phyloP scores from a whole-genome alignment of 2,797 vertebrate genomes.

The Hydrocynus forskahlii region DNA sequence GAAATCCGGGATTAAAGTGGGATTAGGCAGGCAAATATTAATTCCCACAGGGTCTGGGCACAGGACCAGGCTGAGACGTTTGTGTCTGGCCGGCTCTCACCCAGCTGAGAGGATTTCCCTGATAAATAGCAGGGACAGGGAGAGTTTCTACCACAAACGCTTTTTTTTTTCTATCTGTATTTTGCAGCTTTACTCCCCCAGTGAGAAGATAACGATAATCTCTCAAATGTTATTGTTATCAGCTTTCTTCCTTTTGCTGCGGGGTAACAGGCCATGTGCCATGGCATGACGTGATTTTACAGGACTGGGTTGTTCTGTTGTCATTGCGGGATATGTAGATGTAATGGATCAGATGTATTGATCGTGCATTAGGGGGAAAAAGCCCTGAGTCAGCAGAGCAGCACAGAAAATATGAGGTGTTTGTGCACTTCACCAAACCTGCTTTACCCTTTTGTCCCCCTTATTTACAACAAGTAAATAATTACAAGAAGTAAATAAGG shows the following conservation, averaged over 20 bases:
- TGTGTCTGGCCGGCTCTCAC: not conserved
- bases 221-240: slow-evolving; percentile 27
- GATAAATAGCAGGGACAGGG: slow-evolving; percentile 11
- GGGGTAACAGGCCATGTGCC: not conserved
- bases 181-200: slow-evolving; percentile 14
- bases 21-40: slow-evolving; percentile 65
- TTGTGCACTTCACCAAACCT: slow-evolving; percentile 26
- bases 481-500: slow-evolving; percentile 5
- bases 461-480: slow-evolving; percentile 5
- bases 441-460: not conserved
- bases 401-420: slow-evolving; percentile 34
- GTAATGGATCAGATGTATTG: slow-evolving; percentile 48
- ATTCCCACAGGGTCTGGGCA: slow-evolving; percentile 48
- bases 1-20: slow-evolving; percentile 59
- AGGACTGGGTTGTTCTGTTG: slow-evolving; percentile 9
- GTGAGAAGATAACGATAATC: slow-evolving; percentile 34
- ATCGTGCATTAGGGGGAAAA: slow-evolving; percentile 44
- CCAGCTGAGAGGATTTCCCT: slow-evolving; percentile 11
- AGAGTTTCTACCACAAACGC: slow-evolving; percentile 13
- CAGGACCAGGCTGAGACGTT: slow-evolving; percentile 40
- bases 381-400: slow-evolving; percentile 55
- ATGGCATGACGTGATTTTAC: slow-evolving; percentile 6
- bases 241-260: not conserved
- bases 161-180: slow-evolving; percentile 8
- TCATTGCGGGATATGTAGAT: slow-evolving; percentile 36